Conservation (phyloP, 2,113 vertebrate species). For the Acrocephalus arundinaceus region DNA sequence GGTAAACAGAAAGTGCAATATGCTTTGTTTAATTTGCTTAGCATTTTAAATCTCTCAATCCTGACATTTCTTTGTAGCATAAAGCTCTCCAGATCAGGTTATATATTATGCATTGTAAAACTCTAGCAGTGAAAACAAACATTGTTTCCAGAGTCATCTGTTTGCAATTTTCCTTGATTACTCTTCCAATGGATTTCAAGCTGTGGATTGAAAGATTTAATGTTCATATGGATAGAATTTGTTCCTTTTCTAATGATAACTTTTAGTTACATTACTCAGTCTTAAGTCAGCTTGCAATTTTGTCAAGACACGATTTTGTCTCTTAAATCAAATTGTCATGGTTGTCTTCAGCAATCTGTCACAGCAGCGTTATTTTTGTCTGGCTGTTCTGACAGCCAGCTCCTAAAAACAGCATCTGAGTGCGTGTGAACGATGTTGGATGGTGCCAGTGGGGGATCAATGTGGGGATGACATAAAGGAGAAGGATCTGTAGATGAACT, state of each 20-base stretch:
- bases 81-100: constrained; percentile 38
- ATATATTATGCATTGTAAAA: constrained; percentile 6
- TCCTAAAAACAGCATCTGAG: not conserved
- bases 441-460: not conserved
- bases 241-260: not conserved
- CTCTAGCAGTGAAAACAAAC: constrained; percentile 15
- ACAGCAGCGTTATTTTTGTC: not conserved
- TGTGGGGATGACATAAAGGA: not conserved
- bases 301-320: not conserved
- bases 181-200: constrained; percentile 9
- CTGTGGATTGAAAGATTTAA: not conserved
- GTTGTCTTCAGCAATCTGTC: not conserved
- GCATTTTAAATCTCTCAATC: not conserved
- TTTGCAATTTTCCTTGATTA: constrained; percentile 14
- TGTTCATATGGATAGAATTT: not conserved
- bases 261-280: not conserved
- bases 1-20: constrained; percentile 8
- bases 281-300: not conserved
- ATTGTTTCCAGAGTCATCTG: constrained; percentile 7
- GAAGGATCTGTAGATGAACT: not conserved
- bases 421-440: not conserved
- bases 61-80: not conserved
- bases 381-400: not conserved
- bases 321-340: not conserved
- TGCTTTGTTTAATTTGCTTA: constrained; percentile 33